phyloP scores from a whole-genome alignment of 2,113 vertebrate genomes.

The Apteryx mantelli region DNA sequence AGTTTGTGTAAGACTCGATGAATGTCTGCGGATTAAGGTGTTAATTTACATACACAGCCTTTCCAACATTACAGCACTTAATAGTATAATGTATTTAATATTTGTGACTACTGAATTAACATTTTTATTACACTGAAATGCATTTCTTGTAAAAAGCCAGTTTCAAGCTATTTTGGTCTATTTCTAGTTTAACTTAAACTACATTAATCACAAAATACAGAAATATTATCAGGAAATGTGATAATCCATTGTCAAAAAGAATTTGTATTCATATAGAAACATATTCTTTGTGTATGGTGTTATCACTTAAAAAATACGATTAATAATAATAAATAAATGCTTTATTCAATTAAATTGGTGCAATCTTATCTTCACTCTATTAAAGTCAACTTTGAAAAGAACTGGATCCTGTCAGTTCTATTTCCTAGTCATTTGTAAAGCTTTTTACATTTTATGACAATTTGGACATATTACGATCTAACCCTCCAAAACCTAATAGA shows the following conservation, averaged over 20 bases:
- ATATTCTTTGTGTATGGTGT: background rate
- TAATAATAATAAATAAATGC: constrained; percentile 11
- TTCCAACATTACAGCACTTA: background rate
- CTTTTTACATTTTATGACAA: constrained; percentile 7
- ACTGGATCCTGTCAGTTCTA: background rate
- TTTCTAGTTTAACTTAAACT: constrained; percentile 37
- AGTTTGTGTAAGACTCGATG: background rate
- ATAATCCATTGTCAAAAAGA: background rate
- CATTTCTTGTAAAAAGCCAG: background rate
- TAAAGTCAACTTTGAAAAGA: background rate
- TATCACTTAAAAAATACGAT: background rate
- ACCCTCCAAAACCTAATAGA: background rate
- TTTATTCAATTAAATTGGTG: constrained; percentile 27
- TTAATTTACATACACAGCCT: background rate
- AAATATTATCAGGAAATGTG: background rate
- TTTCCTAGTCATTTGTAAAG: background rate
- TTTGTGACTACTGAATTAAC: background rate
- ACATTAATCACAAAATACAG: background rate
- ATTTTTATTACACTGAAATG: background rate
- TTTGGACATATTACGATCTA: background rate
- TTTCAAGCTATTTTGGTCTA: background rate
- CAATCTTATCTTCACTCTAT: background rate
- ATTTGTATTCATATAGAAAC: background rate
- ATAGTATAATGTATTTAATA: background rate
- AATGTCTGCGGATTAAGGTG: background rate